A percentile compares a stretch with the other conserved stretches of the same genome.
phyloP scores from a whole-genome alignment of 2,888 invertebrate species.

The Parnassius apollo region DNA sequence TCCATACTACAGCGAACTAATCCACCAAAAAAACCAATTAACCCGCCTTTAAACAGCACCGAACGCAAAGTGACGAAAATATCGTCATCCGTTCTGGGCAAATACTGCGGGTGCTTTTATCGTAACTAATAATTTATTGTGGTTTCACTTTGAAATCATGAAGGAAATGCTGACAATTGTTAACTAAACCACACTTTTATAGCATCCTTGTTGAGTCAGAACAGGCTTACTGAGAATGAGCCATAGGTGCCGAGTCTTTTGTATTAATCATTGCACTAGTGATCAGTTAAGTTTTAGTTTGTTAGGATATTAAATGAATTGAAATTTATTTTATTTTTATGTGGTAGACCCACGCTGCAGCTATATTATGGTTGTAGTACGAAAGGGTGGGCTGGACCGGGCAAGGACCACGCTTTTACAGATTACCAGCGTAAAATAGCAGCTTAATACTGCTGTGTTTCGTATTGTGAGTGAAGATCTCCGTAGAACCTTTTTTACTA shows the following conservation, averaged over 20 bases:
- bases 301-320: no score
- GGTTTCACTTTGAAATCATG: slow-evolving; percentile 20
- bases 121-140: slow-evolving; percentile 9
- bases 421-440: no score
- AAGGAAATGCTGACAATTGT: slow-evolving; percentile 7
- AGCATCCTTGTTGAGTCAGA: slow-evolving; percentile 24
- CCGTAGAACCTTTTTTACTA: no score
- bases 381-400: no score
- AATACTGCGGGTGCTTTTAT: slow-evolving; percentile 36
- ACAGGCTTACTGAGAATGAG: slow-evolving; percentile 1
- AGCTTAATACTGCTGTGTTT: no score
- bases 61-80: slow-evolving; percentile 9
- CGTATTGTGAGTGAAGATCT: no score
- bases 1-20: slow-evolving; percentile 12
- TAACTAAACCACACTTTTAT: slow-evolving; percentile 13
- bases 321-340: no score
- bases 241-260: slow-evolving; percentile 5
- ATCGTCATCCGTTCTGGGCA: slow-evolving; percentile 10
- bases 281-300: no score
- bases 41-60: slow-evolving; percentile 14
- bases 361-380: no score
- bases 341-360: no score
- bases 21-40: slow-evolving; percentile 11
- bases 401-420: no score
- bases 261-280: slow-evolving; percentile 13